These are phyloP conservation scores for Heteromurus nitidus DNA, from an alignment of 2,888 invertebrate genomes.

Conservation along the genomic window DNA sequence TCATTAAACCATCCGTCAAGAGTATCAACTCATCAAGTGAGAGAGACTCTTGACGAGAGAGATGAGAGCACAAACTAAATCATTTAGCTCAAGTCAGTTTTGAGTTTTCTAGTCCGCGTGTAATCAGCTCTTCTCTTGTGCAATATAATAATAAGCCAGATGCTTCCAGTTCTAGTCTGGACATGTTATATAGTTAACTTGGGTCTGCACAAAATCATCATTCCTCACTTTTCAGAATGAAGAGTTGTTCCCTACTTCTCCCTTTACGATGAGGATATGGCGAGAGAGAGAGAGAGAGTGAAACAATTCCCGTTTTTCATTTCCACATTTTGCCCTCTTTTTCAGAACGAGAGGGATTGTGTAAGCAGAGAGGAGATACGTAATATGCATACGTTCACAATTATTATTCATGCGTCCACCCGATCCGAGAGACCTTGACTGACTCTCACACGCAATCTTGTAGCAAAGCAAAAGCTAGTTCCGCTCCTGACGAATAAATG, in stretches of 20 bases:
- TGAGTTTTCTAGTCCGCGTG: neutral
- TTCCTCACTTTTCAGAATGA: no score
- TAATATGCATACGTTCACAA: conserved; percentile 17
- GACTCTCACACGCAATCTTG: conserved; percentile 8
- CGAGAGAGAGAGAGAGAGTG: no score
- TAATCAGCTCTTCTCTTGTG: conserved; percentile 18
- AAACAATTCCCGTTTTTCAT: no score
- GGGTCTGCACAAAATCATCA: no score
- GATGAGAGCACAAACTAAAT: conserved; percentile 28
- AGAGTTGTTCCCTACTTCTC: no score
- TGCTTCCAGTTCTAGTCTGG: no score
- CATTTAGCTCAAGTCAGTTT: conserved; percentile 28
- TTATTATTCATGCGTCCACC: neutral
- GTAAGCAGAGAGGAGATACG: no score
- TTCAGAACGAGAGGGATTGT: no score
- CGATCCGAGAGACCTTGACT: conserved; percentile 1
- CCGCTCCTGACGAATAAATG: neutral
- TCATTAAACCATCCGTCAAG: conserved; percentile 59
- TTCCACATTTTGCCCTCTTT: no score
- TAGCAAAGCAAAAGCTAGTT: neutral
- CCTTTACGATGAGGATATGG: no score
- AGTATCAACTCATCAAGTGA: conserved; percentile 56
- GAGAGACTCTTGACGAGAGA: conserved; percentile 26
- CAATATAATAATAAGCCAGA: conserved; percentile 41
- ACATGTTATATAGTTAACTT: no score